phyloP scores from a whole-genome alignment of 2,888 invertebrate genomes.

The Drosophila buzzatii region DNA sequence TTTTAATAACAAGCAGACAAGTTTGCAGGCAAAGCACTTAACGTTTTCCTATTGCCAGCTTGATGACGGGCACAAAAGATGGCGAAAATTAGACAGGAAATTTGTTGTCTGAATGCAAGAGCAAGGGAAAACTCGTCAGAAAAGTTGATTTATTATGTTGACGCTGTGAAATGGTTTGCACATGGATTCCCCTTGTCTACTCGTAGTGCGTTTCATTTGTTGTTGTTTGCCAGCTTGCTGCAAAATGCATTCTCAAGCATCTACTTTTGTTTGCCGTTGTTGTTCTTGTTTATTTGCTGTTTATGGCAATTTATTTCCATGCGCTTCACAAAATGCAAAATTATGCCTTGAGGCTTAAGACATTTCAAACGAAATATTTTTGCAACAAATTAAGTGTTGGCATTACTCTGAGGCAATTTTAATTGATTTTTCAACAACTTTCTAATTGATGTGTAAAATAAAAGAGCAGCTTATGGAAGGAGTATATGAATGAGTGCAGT shows the following conservation, averaged over 20 bases:
- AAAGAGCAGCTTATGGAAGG: slow-evolving; percentile 3
- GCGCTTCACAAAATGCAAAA: slow-evolving; percentile 47
- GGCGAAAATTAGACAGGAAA: slow-evolving; percentile 67
- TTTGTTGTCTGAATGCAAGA: slow-evolving; percentile 57
- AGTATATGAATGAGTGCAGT: neutral
- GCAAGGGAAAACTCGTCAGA: slow-evolving; percentile 6
- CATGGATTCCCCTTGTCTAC: slow-evolving; percentile 58
- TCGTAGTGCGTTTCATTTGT: slow-evolving; percentile 53
- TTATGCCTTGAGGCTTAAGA: slow-evolving; percentile 23
- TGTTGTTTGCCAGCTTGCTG: slow-evolving; percentile 42
- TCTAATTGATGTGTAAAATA: slow-evolving; percentile 4
- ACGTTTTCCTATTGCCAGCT: slow-evolving; percentile 45
- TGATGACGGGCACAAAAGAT: slow-evolving; percentile 21
- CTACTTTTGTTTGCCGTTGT: too few species aligned
- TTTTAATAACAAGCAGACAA: slow-evolving; percentile 44
- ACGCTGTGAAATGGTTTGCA: slow-evolving; percentile 66
- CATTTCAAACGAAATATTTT: slow-evolving; percentile 28
- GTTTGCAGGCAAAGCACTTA: slow-evolving; percentile 43
- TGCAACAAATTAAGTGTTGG: slow-evolving; percentile 48
- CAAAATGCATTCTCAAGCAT: slow-evolving; percentile 32
- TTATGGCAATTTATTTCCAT: slow-evolving; percentile 54
- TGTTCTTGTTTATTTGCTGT: slow-evolving; percentile 23
- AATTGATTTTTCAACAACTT: slow-evolving; percentile 48
- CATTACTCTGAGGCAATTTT: slow-evolving; percentile 38
- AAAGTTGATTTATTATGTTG: slow-evolving; percentile 73